Conservation (phyloP, 1,140 invertebrate species). For the Acromyrmex heyeri region DNA sequence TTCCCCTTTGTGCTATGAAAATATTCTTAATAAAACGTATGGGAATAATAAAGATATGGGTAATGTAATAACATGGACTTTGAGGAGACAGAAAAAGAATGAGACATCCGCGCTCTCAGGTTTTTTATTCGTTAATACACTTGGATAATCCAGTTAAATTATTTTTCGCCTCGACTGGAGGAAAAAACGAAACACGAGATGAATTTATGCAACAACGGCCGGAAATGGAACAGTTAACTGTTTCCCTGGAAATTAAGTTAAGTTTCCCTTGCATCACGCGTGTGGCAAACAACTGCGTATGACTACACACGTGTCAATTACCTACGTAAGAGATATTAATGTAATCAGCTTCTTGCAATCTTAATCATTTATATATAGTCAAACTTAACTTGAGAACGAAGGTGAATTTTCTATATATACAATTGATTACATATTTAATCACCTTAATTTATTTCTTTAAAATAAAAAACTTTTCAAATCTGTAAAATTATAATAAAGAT, state of each 20-base stretch:
- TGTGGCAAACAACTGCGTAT: neutral
- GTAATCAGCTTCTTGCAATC: neutral
- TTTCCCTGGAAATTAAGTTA: neutral
- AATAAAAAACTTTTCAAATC: neutral
- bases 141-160: slow-evolving; percentile 13
- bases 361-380: neutral
- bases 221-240: slow-evolving; percentile 39
- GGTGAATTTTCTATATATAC: neutral
- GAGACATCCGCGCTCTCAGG: neutral
- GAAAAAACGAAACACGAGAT: slow-evolving; percentile 24
- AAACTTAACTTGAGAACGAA: neutral
- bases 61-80: neutral
- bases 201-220: slow-evolving; percentile 13
- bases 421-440: neutral
- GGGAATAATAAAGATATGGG: neutral
- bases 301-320: slow-evolving; percentile 10
- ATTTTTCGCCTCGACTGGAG: slow-evolving; percentile 11
- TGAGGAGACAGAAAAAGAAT: neutral
- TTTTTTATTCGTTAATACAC: slow-evolving; percentile 20
- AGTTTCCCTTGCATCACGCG: slow-evolving; percentile 15
- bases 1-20: neutral
- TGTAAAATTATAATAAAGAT: neutral
- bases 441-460: neutral
- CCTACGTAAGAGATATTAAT: neutral
- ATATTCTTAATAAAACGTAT: slow-evolving; percentile 5